phyloP scores from a whole-genome alignment of 2,113 vertebrate genomes.

The Peromyscus maniculatus region DNA sequence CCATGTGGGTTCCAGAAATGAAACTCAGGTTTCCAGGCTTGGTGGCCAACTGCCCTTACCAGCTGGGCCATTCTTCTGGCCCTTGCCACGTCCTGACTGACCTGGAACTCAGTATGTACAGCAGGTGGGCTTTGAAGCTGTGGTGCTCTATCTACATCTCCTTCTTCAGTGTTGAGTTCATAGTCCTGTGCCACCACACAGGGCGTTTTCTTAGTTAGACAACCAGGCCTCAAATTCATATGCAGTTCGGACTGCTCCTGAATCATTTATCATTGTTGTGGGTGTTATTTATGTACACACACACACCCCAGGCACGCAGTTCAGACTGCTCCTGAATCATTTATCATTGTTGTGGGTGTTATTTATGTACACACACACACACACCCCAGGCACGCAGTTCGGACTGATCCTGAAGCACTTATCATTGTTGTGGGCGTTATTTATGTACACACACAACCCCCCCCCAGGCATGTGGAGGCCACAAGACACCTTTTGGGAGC shows the following conservation, averaged over 20 bases:
- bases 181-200: neutral
- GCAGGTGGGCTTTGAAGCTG: neutral
- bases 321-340: neutral
- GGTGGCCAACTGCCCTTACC: neutral
- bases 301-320: no score
- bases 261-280: neutral
- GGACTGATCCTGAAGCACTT: neutral
- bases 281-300: neutral
- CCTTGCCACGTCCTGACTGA: neutral
- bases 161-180: neutral
- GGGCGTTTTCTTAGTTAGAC: neutral
- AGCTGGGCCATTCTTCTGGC: neutral
- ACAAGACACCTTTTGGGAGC: neutral
- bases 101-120: neutral
- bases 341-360: neutral
- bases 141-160: neutral
- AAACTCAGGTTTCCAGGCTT: neutral
- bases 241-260: neutral
- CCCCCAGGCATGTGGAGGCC: neutral
- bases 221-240: neutral
- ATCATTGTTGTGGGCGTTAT: neutral
- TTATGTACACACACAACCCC: no score
- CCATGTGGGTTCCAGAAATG: neutral
- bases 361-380: no score
- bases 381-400: no score